Percentiles rank a stretch among this genome's conserved stretches.
phyloP scores from a whole-genome alignment of 2,113 vertebrate genomes.

The Eubucco bourcierii region DNA sequence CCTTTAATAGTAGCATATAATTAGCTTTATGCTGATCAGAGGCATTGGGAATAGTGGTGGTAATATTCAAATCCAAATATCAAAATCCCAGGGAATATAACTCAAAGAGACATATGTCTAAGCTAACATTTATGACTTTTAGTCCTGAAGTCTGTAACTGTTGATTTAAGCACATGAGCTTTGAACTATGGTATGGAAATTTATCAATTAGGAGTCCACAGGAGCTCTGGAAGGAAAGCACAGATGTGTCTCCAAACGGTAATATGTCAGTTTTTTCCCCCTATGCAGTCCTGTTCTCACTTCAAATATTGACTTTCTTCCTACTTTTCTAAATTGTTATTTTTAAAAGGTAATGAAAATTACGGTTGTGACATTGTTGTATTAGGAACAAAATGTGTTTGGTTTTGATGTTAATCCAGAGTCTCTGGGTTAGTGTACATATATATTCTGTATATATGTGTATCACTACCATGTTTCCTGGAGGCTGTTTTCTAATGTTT shows the following conservation, averaged over 20 bases:
- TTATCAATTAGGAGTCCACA: slow-evolving; percentile 51
- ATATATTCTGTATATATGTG: accelerated
- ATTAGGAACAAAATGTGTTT: not conserved
- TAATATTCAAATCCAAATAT: slow-evolving; percentile 62
- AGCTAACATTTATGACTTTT: slow-evolving; percentile 52
- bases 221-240: slow-evolving; percentile 43
- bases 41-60: not conserved
- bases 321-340: not conserved
- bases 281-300: not conserved
- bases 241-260: slow-evolving; percentile 29
- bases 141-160: slow-evolving; percentile 40
- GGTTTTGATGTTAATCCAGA: not conserved
- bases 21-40: slow-evolving; percentile 75
- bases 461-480: not conserved
- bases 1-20: slow-evolving; percentile 74
- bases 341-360: not conserved
- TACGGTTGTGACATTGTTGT: not conserved
- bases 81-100: slow-evolving; percentile 69
- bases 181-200: slow-evolving; percentile 59
- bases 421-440: too few relatives aligned
- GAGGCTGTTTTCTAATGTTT: not conserved
- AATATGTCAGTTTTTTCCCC: not conserved
- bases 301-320: not conserved
- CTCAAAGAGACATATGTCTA: slow-evolving; percentile 65
- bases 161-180: slow-evolving; percentile 58